Evolutionary conservation across 2,113 vertebrate genomes (phyloP), one percentile per base, ranked within the genome.

Genomic region (Anhinga anhinga): DNA sequence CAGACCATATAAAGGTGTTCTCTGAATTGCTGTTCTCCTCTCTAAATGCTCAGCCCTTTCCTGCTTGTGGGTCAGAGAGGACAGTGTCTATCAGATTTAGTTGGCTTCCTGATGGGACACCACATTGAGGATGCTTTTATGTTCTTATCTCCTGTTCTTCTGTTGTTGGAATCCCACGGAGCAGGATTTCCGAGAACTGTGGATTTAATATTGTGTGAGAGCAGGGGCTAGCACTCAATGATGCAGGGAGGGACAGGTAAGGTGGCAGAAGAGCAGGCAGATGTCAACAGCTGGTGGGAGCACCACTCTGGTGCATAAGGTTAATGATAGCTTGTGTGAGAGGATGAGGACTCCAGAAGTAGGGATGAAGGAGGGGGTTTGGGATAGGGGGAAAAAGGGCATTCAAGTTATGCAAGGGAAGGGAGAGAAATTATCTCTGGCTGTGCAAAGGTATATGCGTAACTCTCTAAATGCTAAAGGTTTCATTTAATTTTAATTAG

Each of bases 61-160:
- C 73, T 72, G 26, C 38, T 69, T 22, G 8, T 77, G 86, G 80
- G 89, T 82, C 87, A 73, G 53, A 91, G 83, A 93, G 66, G 89
- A 95, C 36, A 67, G 49, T 13, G 73, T 82, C 88, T 91, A 30
- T 87, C 77, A 89, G 88, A 79, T 95, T 96, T 96, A 93, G 73
- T 9, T 96, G 96, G 86, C 81, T 93, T 91, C 94, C 94, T 95
- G 93, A 76, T 87, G 91, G 86, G 89, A 72, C 70, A 56, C 61
- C 92, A 91, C 66, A 29, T 52, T 71, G 90, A 89, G 87, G 91
- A 44, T 96, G 66, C 93, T 96, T 91, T 96, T 85, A 93, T 95
- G 82, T 90, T 93, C 78, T 85, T 90, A 95, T 72, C 84, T 96
- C 56, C 49, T 10, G 2, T 82, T 91, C 86, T 86, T 94, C 87